Percentiles rank a stretch among this genome's conserved stretches.
Conservation (phyloP, 2,797 vertebrate genomes). For the Manis javanica region DNA sequence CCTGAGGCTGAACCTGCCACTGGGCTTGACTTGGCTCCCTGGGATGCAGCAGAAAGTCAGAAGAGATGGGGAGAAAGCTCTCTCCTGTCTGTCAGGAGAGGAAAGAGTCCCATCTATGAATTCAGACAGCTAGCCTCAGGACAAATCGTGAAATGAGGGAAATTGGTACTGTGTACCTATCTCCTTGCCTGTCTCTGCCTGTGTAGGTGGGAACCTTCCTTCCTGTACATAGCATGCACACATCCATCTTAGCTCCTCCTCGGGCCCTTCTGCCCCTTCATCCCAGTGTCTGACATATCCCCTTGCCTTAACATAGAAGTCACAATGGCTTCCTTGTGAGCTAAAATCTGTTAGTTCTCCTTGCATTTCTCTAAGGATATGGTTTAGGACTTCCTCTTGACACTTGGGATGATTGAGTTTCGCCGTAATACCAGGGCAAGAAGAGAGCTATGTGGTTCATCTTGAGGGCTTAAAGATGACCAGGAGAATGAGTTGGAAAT, state of each 20-base stretch:
- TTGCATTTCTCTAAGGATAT: neutral
- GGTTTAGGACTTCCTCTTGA: neutral
- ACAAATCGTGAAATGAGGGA: neutral
- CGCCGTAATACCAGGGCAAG: too few relatives aligned
- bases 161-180: fast-evolving
- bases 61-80: neutral
- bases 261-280: neutral
- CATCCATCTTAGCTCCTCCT: fast-evolving
- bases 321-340: neutral
- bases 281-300: neutral
- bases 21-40: neutral
- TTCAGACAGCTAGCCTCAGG: neutral
- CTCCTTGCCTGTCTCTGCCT: neutral
- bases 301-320: too few relatives aligned
- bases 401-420: neutral
- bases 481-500: neutral
- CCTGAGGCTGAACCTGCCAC: neutral
- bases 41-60: neutral
- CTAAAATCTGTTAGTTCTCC: neutral
- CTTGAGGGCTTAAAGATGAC: neutral
- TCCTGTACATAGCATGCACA: neutral
- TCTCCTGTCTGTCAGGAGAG: neutral
- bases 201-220: neutral
- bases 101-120: neutral
- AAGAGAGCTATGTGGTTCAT: neutral